phyloP scores from a whole-genome alignment of 2,888 invertebrate species.

The Syrista parreyssii region DNA sequence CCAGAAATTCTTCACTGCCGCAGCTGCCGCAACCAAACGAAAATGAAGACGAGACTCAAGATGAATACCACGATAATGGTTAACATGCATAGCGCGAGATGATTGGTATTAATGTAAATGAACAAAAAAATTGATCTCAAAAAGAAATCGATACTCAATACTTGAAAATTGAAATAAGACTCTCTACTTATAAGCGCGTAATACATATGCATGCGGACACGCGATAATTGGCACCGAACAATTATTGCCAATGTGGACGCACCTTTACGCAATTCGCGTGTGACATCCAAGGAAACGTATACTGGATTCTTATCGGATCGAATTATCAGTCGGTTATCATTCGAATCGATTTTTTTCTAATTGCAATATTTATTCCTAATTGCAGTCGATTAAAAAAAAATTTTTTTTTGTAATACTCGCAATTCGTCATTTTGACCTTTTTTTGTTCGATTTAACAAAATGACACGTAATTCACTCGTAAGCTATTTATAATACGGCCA shows the following conservation, averaged over 20 bases:
- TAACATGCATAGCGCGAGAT: background rate
- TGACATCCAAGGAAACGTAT: background rate
- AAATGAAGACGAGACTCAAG: background rate
- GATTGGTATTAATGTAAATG: background rate
- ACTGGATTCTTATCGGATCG: background rate
- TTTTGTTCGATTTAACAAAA: background rate
- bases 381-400: background rate
- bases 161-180: background rate
- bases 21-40: background rate
- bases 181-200: background rate
- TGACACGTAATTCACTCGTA: background rate
- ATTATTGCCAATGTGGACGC: background rate
- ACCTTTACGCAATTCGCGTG: background rate
- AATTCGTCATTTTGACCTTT: background rate
- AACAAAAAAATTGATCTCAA: background rate
- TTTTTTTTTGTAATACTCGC: background rate
- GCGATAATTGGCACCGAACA: background rate
- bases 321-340: background rate
- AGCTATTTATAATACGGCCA: background rate
- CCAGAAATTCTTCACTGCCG: background rate
- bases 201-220: background rate
- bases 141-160: background rate
- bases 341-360: background rate
- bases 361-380: background rate
- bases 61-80: background rate